A percentile compares a stretch with the other conserved stretches of the same genome.
Conservation (phyloP, 2,113 vertebrate genomes). For the human region GRCh38 chr4:162169001-162169500, state of each 20-base stretch:
- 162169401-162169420: background rate
- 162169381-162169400: background rate
- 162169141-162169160: constrained; percentile 37
- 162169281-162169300: background rate
- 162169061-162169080: constrained; percentile 51
- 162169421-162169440: background rate
- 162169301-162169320: background rate
- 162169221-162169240: background rate
- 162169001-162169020: background rate
- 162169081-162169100: background rate
- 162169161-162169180: constrained; percentile 85
- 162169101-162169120: background rate
- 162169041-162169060: constrained; percentile 51
- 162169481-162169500: background rate
- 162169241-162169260: background rate
- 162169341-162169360: background rate
- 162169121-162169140: background rate
- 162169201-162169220: constrained; percentile 47
- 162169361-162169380: background rate
- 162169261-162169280: background rate
- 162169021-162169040: constrained; percentile 55
- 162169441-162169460: background rate
- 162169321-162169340: constrained; percentile 12
- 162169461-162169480: background rate
- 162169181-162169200: constrained; percentile 80